These are phyloP conservation scores for Anas platyrhynchos DNA, from an alignment of 2,113 vertebrate genomes.

Conservation along the genomic window DNA sequence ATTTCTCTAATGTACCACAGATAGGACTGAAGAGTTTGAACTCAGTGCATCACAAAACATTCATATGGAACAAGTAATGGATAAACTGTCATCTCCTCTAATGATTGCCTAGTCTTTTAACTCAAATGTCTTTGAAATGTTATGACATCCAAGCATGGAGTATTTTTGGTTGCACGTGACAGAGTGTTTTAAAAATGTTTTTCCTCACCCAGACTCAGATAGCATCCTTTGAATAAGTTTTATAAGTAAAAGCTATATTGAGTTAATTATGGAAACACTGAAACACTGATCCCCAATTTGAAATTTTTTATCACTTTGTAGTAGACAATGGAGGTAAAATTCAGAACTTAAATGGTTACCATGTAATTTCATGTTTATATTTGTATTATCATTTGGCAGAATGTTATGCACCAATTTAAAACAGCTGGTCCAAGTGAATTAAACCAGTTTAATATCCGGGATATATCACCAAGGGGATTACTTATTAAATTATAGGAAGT, in stretches of 20 bases:
- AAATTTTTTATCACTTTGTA: background rate
- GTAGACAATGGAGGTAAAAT: background rate
- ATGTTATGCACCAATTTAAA: constrained; percentile 70
- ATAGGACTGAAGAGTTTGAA: background rate
- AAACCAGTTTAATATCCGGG: constrained; percentile 77
- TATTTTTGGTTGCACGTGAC: background rate
- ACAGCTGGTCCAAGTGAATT: constrained; percentile 70
- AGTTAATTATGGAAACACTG: background rate
- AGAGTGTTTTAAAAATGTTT: background rate
- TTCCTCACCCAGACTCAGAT: background rate
- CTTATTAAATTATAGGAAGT: constrained; percentile 76
- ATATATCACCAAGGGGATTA: constrained; percentile 72
- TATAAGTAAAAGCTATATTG: background rate
- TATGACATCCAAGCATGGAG: background rate
- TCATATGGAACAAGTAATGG: background rate
- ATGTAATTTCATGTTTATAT: constrained; percentile 15
- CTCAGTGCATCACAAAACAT: background rate
- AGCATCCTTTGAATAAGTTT: background rate
- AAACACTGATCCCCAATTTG: background rate
- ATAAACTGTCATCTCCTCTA: background rate
- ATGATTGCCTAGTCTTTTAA: background rate
- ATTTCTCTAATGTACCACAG: fast-evolving
- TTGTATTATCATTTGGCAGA: constrained; percentile 65
- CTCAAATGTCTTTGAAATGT: background rate
- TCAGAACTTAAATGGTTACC: constrained; percentile 13